A percentile compares a stretch with the other conserved stretches of the same genome.
These are phyloP conservation scores for Teleogryllus oceanicus DNA, from an alignment of 2,888 invertebrate species.

Conservation along the genomic window DNA sequence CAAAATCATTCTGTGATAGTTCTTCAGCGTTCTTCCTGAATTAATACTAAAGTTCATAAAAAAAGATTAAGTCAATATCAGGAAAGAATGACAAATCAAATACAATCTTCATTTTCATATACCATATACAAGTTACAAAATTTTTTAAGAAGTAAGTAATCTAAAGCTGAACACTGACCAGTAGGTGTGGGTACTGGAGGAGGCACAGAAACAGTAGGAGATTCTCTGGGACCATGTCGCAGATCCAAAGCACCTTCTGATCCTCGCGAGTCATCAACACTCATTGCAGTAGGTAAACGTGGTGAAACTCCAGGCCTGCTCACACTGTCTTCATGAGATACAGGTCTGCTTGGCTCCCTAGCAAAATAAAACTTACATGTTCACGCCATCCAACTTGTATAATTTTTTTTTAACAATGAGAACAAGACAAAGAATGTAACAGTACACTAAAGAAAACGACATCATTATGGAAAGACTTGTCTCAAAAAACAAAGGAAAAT, in stretches of 20 bases:
- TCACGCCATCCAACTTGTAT: not conserved
- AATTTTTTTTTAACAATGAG: too few relatives aligned
- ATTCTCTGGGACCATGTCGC: conserved; percentile 50
- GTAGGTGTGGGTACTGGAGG: conserved; percentile 40
- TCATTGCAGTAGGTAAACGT: conserved; percentile 30
- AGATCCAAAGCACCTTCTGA: conserved; percentile 53
- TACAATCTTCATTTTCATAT: too few relatives aligned
- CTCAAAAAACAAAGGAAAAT: too few relatives aligned
- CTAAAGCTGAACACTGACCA: not conserved
- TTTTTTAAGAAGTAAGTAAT: not conserved
- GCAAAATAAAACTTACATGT: not conserved
- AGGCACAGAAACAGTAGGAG: conserved; percentile 45
- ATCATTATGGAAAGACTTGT: conserved; percentile 12
- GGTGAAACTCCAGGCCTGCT: conserved; percentile 32
- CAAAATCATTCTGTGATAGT: too few relatives aligned
- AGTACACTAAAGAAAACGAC: conserved; percentile 12
- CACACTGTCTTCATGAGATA: conserved; percentile 33
- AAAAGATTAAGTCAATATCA: too few relatives aligned
- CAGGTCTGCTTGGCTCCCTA: conserved; percentile 31
- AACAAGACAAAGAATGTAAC: not conserved
- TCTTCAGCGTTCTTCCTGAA: too few relatives aligned
- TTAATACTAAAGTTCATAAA: too few relatives aligned
- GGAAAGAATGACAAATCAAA: too few relatives aligned
- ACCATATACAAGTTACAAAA: too few relatives aligned
- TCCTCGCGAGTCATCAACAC: conserved; percentile 30